Conservation (phyloP, 2,113 vertebrate species). For the Manacus vitellinus region DNA sequence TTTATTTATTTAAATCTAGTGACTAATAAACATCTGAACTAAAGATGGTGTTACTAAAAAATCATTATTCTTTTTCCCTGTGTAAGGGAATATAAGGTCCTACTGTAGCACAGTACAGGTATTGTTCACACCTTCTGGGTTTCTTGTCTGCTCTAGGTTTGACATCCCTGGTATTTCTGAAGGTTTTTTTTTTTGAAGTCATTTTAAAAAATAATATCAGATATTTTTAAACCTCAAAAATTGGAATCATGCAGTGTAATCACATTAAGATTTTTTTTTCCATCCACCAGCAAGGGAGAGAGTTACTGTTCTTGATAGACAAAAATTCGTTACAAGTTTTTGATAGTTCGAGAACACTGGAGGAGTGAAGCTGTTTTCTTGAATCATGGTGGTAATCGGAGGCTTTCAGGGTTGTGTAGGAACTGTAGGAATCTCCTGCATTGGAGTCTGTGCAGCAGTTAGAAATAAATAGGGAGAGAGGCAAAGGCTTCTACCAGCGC, state of each 20-base stretch:
- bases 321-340: background rate
- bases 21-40: background rate
- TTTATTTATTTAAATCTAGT: background rate
- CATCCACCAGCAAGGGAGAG: background rate
- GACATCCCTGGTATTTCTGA: background rate
- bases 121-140: background rate
- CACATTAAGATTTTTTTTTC: background rate
- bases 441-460: background rate
- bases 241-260: background rate
- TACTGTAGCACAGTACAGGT: background rate
- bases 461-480: background rate
- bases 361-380: background rate
- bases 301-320: background rate
- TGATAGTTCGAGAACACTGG: background rate
- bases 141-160: background rate
- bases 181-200: background rate
- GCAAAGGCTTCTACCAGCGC: background rate
- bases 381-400: rapidly evolving
- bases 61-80: background rate
- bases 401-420: background rate
- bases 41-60: background rate
- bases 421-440: background rate
- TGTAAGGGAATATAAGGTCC: background rate
- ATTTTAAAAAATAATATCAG: background rate
- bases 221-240: background rate